phyloP scores from a whole-genome alignment of 2,888 invertebrate genomes.

The Augochlorella aurata region DNA sequence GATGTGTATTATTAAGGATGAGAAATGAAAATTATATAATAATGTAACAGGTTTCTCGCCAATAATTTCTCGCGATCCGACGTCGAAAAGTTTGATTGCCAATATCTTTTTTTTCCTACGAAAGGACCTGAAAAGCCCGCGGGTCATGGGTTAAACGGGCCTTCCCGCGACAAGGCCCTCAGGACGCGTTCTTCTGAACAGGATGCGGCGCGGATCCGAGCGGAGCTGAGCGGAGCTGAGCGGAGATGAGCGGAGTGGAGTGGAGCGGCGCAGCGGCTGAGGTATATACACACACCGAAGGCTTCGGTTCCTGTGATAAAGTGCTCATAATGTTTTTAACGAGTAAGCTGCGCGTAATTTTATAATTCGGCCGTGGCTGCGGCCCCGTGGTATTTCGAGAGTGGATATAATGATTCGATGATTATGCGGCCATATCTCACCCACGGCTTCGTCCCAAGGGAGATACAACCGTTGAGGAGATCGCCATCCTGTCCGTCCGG shows the following conservation, averaged over 20 bases:
- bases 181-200: conserved; percentile 52
- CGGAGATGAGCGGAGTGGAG: too few species aligned
- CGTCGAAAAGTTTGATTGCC: conserved; percentile 40
- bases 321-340: conserved; percentile 78
- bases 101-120: conserved; percentile 3
- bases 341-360: conserved; percentile 77
- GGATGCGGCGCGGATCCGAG: conserved; percentile 25
- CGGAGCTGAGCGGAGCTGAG: too few species aligned
- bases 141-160: conserved; percentile 69
- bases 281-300: conserved; percentile 37
- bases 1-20: background rate
- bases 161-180: conserved; percentile 65
- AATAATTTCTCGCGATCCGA: conserved; percentile 47
- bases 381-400: conserved; percentile 70
- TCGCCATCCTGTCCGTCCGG: conserved; percentile 67
- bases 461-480: conserved; percentile 73
- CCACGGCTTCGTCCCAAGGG: conserved; percentile 72
- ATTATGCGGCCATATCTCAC: conserved; percentile 81
- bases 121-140: conserved; percentile 54
- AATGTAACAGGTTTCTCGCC: conserved; percentile 23
- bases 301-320: conserved; percentile 73
- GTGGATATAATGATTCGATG: conserved; percentile 80
- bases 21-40: conserved; percentile 24
- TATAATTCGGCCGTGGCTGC: conserved; percentile 75
- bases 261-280: conserved; percentile 7